Percentiles rank a stretch among this genome's conserved stretches.
These are phyloP conservation scores for Chloroclysta siterata DNA, from an alignment of 2,888 invertebrate species.

Conservation along the genomic window DNA sequence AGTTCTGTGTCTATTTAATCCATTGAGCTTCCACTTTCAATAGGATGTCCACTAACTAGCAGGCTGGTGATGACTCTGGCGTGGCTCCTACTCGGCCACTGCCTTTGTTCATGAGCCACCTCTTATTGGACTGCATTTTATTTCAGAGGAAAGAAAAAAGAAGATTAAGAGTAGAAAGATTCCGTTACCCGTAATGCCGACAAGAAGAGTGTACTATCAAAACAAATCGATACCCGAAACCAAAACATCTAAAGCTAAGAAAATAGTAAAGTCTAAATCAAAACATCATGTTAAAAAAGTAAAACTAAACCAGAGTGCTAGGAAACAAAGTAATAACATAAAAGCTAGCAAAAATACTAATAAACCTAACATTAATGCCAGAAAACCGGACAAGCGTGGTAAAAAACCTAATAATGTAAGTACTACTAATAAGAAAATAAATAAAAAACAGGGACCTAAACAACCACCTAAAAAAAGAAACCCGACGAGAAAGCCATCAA, in stretches of 20 bases:
- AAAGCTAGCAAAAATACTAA: not conserved
- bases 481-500: constrained; percentile 12
- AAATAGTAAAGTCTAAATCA: constrained; percentile 7
- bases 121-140: not conserved
- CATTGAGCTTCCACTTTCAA: too few relatives aligned
- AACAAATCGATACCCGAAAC: not conserved
- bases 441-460: constrained; percentile 26
- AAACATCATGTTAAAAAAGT: constrained; percentile 14
- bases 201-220: constrained; percentile 8
- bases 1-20: too few relatives aligned
- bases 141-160: constrained; percentile 36
- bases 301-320: not conserved
- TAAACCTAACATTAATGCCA: not conserved
- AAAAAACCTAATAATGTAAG: constrained; percentile 21
- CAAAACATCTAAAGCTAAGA: constrained; percentile 6
- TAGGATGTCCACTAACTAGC: not conserved
- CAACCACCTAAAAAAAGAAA: constrained; percentile 21
- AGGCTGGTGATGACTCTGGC: too few relatives aligned
- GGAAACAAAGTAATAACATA: constrained; percentile 27
- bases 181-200: constrained; percentile 10
- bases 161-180: constrained; percentile 20
- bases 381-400: constrained; percentile 15
- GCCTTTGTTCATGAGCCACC: too few relatives aligned
- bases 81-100: too few relatives aligned
- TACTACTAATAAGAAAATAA: constrained; percentile 15